phyloP scores from a whole-genome alignment of 2,888 invertebrate species.

The Hylaea fasciaria region DNA sequence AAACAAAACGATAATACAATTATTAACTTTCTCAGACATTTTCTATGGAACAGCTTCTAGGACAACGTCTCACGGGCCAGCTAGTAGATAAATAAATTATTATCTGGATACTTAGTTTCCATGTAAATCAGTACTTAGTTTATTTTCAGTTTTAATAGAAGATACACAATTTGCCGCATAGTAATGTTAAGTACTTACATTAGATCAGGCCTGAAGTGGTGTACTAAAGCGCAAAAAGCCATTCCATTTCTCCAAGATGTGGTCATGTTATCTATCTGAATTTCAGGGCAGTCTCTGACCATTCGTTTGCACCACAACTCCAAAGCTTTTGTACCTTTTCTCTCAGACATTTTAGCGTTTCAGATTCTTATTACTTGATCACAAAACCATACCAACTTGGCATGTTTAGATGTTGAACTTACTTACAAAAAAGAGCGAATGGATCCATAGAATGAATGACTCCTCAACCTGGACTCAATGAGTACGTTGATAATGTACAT shows the following conservation, averaged over 20 bases:
- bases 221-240: constrained; percentile 98
- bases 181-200: constrained; percentile 89
- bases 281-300: constrained; percentile 95
- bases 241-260: constrained; percentile 98
- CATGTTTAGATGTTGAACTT: not conserved
- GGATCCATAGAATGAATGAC: not conserved
- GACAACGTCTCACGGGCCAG: too few relatives aligned
- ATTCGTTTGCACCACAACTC: constrained; percentile 96
- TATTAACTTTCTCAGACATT: too few relatives aligned
- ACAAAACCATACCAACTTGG: constrained; percentile 17
- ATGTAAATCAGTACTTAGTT: too few relatives aligned
- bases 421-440: not conserved
- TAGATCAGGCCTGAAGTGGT: constrained; percentile 97
- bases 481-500: constrained; percentile 32
- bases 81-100: too few relatives aligned
- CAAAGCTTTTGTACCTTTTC: constrained; percentile 94
- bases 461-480: not conserved
- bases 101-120: too few relatives aligned
- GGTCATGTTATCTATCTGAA: constrained; percentile 97
- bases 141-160: not conserved
- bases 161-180: not conserved
- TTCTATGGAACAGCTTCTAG: too few relatives aligned
- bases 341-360: constrained; percentile 88
- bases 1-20: too few relatives aligned
- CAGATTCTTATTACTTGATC: constrained; percentile 30